Evolutionary conservation across 2,888 invertebrate species (phyloP).

Genomic region (Acanthosepion lycidas): DNA sequence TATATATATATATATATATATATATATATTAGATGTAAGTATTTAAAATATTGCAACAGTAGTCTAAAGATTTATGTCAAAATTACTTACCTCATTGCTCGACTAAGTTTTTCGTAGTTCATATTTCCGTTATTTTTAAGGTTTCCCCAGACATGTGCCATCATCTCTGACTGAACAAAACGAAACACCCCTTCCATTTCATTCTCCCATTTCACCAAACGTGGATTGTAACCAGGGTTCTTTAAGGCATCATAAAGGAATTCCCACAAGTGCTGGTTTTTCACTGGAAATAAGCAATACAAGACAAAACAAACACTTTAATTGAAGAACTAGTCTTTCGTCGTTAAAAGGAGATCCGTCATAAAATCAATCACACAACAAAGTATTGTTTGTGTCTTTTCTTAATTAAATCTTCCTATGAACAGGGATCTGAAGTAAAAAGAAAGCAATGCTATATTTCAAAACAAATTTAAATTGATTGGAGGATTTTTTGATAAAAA

Average conservation of each 20-base stretch:
- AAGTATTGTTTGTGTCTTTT: no score
- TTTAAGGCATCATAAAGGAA: slow-evolving; percentile 88
- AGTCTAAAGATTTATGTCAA: background rate
- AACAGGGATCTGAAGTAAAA: no score
- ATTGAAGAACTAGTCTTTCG: background rate
- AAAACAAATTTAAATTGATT: no score
- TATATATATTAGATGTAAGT: no score
- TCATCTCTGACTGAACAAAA: slow-evolving; percentile 90
- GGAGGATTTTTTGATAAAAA: no score
- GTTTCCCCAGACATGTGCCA: slow-evolving; percentile 90
- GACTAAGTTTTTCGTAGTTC: slow-evolving; percentile 93
- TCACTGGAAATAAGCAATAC: slow-evolving; percentile 51
- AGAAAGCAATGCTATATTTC: no score
- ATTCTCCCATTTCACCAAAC: slow-evolving; percentile 91
- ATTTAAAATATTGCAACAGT: background rate
- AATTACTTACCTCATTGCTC: slow-evolving; percentile 85
- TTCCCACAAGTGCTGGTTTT: slow-evolving; percentile 81
- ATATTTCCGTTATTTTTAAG: slow-evolving; percentile 90
- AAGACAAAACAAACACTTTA: background rate
- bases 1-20: background rate
- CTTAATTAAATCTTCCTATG: no score
- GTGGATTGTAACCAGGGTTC: slow-evolving; percentile 85
- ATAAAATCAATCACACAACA: no score
- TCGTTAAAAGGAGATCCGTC: background rate
- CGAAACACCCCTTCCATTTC: slow-evolving; percentile 88